A percentile compares a stretch with the other conserved stretches of the same genome.
Conservation (phyloP, 2,797 vertebrate species). For the Cirrhinus molitorella region DNA sequence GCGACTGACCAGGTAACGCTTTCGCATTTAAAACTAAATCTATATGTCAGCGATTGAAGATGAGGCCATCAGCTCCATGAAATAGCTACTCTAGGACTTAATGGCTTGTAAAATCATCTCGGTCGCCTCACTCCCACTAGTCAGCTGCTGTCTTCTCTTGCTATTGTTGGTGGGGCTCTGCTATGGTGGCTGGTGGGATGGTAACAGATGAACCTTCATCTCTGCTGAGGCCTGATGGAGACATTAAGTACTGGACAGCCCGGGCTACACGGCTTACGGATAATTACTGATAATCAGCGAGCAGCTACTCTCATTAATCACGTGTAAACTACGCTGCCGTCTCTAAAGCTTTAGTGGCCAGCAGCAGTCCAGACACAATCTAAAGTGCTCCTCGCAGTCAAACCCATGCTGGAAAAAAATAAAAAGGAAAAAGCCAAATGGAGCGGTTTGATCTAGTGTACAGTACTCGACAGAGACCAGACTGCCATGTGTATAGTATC, state of each 20-base stretch:
- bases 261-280: constrained; percentile 72
- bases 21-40: constrained; percentile 34
- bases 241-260: constrained; percentile 74
- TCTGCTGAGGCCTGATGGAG: constrained; percentile 65
- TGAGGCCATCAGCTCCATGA: constrained; percentile 38
- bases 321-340: constrained; percentile 67
- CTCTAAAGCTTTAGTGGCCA: constrained; percentile 34
- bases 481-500: constrained; percentile 31
- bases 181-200: constrained; percentile 20
- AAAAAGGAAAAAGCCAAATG: constrained; percentile 24
- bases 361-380: constrained; percentile 24
- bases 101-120: constrained; percentile 59
- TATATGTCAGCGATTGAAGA: constrained; percentile 10
- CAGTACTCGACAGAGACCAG: constrained; percentile 24
- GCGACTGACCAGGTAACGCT: not conserved
- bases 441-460: constrained; percentile 32
- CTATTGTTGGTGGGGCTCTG: constrained; percentile 46
- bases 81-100: constrained; percentile 35
- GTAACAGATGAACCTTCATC: constrained; percentile 46
- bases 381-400: constrained; percentile 34
- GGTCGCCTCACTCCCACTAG: constrained; percentile 28
- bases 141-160: constrained; percentile 24
- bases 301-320: constrained; percentile 79
- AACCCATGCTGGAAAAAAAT: constrained; percentile 2
- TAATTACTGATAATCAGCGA: constrained; percentile 81